Conservation (phyloP, 2,113 vertebrate genomes). For the Caranx ignobilis region DNA sequence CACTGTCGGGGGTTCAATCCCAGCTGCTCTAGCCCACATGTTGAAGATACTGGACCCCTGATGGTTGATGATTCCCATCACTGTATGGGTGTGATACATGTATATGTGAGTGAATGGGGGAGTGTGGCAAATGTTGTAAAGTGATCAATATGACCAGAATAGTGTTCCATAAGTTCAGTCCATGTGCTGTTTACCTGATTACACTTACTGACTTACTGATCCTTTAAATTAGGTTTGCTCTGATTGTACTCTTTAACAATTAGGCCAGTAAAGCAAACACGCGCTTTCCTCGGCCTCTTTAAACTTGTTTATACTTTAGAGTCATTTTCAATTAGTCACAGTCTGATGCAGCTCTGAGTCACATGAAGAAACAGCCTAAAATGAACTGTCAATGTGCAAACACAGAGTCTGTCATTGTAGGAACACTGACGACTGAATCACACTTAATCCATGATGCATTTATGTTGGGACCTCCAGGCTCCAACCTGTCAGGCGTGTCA, state of each 20-base stretch:
- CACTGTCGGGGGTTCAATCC: too few species aligned
- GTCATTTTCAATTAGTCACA: conserved; percentile 53
- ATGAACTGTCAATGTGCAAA: conserved; percentile 49
- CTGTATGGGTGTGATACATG: too few species aligned
- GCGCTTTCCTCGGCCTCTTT: conserved; percentile 28
- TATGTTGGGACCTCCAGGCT: conserved; percentile 19
- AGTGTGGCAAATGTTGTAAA: too few species aligned
- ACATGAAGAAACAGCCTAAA: conserved; percentile 44
- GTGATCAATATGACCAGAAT: too few species aligned
- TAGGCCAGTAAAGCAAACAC: conserved; percentile 11
- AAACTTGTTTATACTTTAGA: conserved; percentile 48
- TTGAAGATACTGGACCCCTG: too few species aligned
- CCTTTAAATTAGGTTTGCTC: background rate
- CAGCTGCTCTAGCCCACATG: too few species aligned
- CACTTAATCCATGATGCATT: conserved; percentile 54
- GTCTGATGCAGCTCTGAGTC: conserved; percentile 56
- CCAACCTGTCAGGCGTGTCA: conserved; percentile 23
- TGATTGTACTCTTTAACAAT: conserved; percentile 7
- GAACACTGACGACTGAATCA: conserved; percentile 53
- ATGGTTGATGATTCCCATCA: too few species aligned
- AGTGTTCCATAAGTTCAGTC: too few species aligned
- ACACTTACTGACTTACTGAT: too few species aligned
- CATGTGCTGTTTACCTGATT: too few species aligned
- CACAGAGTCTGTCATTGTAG: conserved; percentile 21
- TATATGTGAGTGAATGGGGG: too few species aligned